Conservation (phyloP, 2,113 vertebrate species). For the Podilymbus podiceps region DNA sequence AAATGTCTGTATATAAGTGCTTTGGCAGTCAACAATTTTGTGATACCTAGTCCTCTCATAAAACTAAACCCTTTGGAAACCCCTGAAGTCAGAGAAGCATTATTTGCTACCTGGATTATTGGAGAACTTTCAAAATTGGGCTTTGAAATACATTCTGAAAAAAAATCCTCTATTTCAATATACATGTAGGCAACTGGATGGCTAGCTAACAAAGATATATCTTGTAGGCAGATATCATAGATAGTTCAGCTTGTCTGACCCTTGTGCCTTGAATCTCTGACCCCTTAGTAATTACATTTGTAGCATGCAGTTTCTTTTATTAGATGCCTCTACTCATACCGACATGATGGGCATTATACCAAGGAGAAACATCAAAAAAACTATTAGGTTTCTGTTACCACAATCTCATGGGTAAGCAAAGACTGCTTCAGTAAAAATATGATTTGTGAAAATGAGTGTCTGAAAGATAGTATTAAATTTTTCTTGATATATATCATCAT, state of each 20-base stretch:
- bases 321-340: not conserved
- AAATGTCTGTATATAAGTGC: not conserved
- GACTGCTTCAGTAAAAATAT: not conserved
- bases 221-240: not conserved
- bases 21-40: not conserved
- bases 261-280: not conserved
- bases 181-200: accelerated
- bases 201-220: not conserved
- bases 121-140: not conserved
- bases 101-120: not conserved
- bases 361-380: not conserved
- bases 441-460: not conserved
- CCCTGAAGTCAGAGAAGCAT: not conserved
- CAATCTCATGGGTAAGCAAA: not conserved
- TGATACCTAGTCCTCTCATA: not conserved
- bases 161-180: not conserved
- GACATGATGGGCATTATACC: not conserved
- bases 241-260: not conserved
- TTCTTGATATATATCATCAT: not conserved
- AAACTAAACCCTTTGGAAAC: not conserved
- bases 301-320: not conserved
- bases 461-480: not conserved
- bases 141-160: not conserved
- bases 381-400: not conserved
- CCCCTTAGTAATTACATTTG: not conserved